Conservation (phyloP, 1,140 invertebrate species). For the Halictus rubicundus region DNA sequence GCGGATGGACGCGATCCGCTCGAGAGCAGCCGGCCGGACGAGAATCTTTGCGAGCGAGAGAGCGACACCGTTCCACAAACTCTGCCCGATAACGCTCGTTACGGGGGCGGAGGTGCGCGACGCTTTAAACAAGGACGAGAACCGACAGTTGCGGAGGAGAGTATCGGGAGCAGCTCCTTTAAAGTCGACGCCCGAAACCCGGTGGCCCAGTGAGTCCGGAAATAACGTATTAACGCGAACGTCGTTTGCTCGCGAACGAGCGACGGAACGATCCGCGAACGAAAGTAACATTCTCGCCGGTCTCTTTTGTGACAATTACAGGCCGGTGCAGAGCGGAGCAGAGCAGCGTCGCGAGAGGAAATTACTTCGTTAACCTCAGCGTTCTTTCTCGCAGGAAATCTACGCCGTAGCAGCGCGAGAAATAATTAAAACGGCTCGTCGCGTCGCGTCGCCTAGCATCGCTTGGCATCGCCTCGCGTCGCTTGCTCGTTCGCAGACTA, state of each 20-base stretch:
- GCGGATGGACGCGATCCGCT: background rate
- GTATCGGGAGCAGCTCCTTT: background rate
- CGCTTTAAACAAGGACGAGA: background rate
- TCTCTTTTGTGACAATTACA: constrained; percentile 62
- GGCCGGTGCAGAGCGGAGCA: background rate
- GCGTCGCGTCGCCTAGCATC: background rate
- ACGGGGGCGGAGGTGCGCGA: too few relatives aligned
- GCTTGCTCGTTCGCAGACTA: background rate
- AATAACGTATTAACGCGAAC: constrained; percentile 56
- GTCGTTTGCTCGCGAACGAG: background rate
- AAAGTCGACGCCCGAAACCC: background rate
- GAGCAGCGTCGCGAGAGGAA: constrained; percentile 38
- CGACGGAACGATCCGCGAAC: constrained; percentile 40
- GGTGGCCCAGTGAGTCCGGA: constrained; percentile 35
- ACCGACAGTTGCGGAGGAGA: too few relatives aligned
- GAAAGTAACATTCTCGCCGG: constrained; percentile 43
- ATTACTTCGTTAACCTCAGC: constrained; percentile 60
- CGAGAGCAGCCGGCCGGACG: background rate
- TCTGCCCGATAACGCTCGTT: too few relatives aligned
- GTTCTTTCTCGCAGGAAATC: constrained; percentile 44
- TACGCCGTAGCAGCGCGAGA: constrained; percentile 25
- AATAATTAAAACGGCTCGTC: constrained; percentile 57
- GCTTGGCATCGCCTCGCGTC: background rate
- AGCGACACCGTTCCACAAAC: background rate
- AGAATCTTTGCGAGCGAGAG: background rate